Evolutionary conservation across 2,888 invertebrate species (phyloP), one percentile per base, ranked within the genome.

Genomic region (Pandemis cinnamomeana): DNA sequence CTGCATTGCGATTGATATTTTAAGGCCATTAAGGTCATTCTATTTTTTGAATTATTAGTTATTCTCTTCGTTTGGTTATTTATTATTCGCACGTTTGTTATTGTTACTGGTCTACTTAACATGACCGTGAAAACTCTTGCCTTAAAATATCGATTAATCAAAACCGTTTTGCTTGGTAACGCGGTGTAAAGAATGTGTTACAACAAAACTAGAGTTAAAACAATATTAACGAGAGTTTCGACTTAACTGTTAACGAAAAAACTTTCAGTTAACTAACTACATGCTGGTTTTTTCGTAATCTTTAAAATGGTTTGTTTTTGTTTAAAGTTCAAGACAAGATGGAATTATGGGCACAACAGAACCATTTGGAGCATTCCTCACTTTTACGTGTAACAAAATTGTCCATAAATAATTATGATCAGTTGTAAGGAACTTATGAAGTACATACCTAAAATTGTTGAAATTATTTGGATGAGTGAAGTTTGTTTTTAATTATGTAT

Each of bases 1-100:
- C 93, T 93, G 93, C 93, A 93, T 83, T 93, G 93, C 93, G 92
- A 91, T 91, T 82, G 71, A 78, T 79, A 61, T 36, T 61, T 61
- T 77, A 78, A 76, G 77, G 20, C 20, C 20, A 20, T 77, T 76
- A 77, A 71, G 71, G 77, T 72, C 67, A 48, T 6, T 51, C n/a
- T n/a, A 13, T 51, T 51, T 51, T 76, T 77, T 77, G 20, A 42
- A 27, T 60, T 11, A 13, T 62, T 66, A 53, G 41, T 41, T 27
- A 58, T 20, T 20, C 11, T 58, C 48, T 36, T 41, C 41, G 7
- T 61, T 41, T 61, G 13, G n/a, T 48, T 27, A 4, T 42, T 44
- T 15, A 36, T 5, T 48, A 27, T 15, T 46, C 5, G 58, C 61
- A 46, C 27, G 36, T 48, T 64, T 64, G 48, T 64, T 64, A 27